Conservation (phyloP, 2,888 invertebrate genomes). For the Mesorhabditis spiculigera region DNA sequence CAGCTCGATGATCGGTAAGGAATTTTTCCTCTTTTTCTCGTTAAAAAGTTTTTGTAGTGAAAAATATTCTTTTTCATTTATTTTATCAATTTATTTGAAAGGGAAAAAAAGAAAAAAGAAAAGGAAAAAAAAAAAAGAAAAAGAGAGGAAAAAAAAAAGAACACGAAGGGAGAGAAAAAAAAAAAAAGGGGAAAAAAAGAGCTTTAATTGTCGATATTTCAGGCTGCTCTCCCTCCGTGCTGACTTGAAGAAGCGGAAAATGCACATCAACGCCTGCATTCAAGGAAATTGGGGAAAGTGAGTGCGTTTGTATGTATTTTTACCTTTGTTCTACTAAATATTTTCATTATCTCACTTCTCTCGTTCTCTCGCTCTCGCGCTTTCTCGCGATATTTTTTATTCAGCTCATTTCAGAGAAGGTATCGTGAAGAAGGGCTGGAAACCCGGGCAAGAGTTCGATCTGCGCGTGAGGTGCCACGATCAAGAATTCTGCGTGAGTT, state of each 20-base stretch:
- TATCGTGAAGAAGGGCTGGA: constrained; percentile 38
- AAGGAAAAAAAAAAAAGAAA: too few relatives aligned
- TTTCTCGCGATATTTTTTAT: too few relatives aligned
- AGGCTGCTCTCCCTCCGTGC: constrained; percentile 45
- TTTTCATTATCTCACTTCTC: too few relatives aligned
- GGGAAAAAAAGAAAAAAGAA: neutral
- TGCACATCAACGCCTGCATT: constrained; percentile 54
- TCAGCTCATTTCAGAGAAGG: constrained; percentile 37
- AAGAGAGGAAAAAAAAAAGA: too few relatives aligned
- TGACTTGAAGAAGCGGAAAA: constrained; percentile 39
- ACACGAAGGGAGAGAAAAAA: too few relatives aligned
- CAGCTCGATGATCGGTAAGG: constrained; percentile 42
- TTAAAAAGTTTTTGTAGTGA: too few relatives aligned
- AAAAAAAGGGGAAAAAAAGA: neutral
- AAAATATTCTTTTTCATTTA: too few relatives aligned
- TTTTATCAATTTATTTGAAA: too few relatives aligned
- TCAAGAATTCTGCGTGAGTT: constrained; percentile 45
- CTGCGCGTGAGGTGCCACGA: constrained; percentile 54
- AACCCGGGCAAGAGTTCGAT: constrained; percentile 53
- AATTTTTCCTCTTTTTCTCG: too few relatives aligned
- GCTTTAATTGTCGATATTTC: neutral
- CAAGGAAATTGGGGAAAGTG: constrained; percentile 55
- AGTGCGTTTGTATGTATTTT: constrained; percentile 8
- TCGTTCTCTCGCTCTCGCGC: too few relatives aligned
- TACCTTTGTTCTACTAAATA: too few relatives aligned